Evolutionary conservation across 2,797 vertebrate genomes (phyloP), one percentile per base, ranked within the genome.

Genomic region (Perodicticus potto): DNA sequence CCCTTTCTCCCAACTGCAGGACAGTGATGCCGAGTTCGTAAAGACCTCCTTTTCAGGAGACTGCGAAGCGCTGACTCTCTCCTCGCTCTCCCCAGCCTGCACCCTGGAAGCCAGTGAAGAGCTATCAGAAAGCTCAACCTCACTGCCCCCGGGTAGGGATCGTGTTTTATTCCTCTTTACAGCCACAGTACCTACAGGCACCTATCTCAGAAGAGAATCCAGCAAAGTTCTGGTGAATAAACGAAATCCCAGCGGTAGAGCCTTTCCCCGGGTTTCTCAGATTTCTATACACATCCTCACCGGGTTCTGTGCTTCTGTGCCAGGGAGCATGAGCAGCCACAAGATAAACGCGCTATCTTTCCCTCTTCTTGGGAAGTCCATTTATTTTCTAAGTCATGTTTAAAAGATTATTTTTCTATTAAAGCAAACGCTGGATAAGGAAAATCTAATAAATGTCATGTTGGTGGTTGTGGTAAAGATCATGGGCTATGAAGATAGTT

Each of bases 321-420:
- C 9, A 55, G 2, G 17, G 1, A 85, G 23, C 16, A n/a, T 1
- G 2, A 57, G 17, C 59, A 22, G 19, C 25, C 37, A 20, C 3
- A 4, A 25, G 61, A 70, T 23, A 34, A 45, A 72, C 34, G n/a
- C 5, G 72, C 29, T 10, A n/a, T 65, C 25, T 32, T 63, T 34
- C 55, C 22, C 16, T 57, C 34, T 76, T 67, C 76, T 80, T 69
- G 12, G 7, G 89, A 61, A 89, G 65, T 55, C 59, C 11, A 45
- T 57, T 94, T 88, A 67, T 45, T 25, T 67, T 77, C 63, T 69
- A 93, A 22, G 55, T 70, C 43, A 12, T 23, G 1, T 61, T 89
- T 87, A 82, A 95, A 88, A 73, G 29, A 76, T 76, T 23, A 69
- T 63, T 80, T 89, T 86, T 74, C 55, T 53, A 40, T 80, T 57